A percentile compares a stretch with the other conserved stretches of the same genome.
Evolutionary conservation across 1,140 invertebrate genomes (phyloP).

Genomic region (Lordiphosa stackelbergi): DNA sequence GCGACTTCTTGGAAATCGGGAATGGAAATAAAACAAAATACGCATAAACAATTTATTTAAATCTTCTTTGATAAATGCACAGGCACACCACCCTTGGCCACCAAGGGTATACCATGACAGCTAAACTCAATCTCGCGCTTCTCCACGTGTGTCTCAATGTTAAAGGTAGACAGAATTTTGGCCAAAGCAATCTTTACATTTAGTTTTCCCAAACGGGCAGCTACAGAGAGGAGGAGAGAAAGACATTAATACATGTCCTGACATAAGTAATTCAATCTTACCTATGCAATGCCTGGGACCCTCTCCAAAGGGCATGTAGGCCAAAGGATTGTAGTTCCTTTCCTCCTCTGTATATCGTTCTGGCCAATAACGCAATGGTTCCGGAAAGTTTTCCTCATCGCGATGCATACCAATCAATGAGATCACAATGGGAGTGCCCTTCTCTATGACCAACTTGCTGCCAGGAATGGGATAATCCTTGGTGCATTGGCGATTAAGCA

Average conservation of each 20-base stretch:
- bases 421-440: constrained; percentile 77
- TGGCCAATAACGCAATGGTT: constrained; percentile 83
- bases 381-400: constrained; percentile 80
- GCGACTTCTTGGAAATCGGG: background rate
- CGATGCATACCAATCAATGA: constrained; percentile 77
- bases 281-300: constrained; percentile 84
- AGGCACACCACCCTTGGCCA: constrained; percentile 43
- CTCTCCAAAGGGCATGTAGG: constrained; percentile 84
- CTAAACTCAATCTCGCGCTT: constrained; percentile 44
- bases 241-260: background rate
- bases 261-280: constrained; percentile 33
- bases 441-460: constrained; percentile 74
- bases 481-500: constrained; percentile 78
- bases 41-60: background rate
- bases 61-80: constrained; percentile 32
- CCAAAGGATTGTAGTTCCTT: constrained; percentile 52
- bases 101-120: constrained; percentile 34
- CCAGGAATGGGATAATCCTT: constrained; percentile 76
- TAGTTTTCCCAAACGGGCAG: constrained; percentile 60
- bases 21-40: constrained; percentile 3
- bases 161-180: constrained; percentile 57
- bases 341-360: constrained; percentile 80
- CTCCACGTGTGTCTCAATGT: constrained; percentile 33
- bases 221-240: constrained; percentile 18
- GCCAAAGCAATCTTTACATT: constrained; percentile 61